Evolutionary conservation across 2,888 invertebrate species (phyloP).

Genomic region (Drosophila hawaiiensis): DNA sequence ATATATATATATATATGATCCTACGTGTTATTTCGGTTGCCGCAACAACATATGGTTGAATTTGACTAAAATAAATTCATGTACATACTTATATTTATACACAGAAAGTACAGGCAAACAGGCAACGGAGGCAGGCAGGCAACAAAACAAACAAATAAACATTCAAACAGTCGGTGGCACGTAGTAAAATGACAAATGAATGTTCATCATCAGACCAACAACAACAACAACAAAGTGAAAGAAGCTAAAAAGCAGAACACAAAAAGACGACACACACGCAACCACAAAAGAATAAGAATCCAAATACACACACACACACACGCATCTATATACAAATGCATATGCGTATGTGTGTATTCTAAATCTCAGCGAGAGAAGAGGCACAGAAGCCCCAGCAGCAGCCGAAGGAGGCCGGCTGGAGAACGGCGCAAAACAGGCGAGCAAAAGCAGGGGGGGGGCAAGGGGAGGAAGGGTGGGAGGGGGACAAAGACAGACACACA

Average conservation of each 20-base stretch:
- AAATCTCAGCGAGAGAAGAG: conserved; percentile 65
- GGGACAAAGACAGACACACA: conserved; percentile 48
- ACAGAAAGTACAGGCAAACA: conserved; percentile 51
- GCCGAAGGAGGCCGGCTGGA: conserved; percentile 55
- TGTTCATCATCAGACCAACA: conserved; percentile 65
- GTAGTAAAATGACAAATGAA: conserved; percentile 80
- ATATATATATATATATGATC: conserved; percentile 46
- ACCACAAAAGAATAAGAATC: conserved; percentile 68
- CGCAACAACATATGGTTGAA: conserved; percentile 75
- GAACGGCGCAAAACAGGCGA: conserved; percentile 18
- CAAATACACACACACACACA: conserved; percentile 32
- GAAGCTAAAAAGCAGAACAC: conserved; percentile 50
- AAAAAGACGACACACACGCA: conserved; percentile 57
- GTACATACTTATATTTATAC: conserved; percentile 39
- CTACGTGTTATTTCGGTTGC: conserved; percentile 78
- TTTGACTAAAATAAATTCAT: conserved; percentile 69
- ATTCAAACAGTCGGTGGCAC: conserved; percentile 77
- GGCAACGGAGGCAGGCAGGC: conserved; percentile 21
- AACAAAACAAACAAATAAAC: conserved; percentile 74
- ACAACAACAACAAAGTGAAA: conserved; percentile 43
- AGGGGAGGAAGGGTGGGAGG: neutral
- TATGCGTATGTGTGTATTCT: conserved; percentile 48
- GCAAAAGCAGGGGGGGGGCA: neutral
- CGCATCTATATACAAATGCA: conserved; percentile 3
- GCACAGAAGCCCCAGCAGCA: conserved; percentile 28